Evolutionary conservation across 2,797 vertebrate species (phyloP), one percentile per base, ranked within the genome.

Genomic region (Catharus ustulatus): DNA sequence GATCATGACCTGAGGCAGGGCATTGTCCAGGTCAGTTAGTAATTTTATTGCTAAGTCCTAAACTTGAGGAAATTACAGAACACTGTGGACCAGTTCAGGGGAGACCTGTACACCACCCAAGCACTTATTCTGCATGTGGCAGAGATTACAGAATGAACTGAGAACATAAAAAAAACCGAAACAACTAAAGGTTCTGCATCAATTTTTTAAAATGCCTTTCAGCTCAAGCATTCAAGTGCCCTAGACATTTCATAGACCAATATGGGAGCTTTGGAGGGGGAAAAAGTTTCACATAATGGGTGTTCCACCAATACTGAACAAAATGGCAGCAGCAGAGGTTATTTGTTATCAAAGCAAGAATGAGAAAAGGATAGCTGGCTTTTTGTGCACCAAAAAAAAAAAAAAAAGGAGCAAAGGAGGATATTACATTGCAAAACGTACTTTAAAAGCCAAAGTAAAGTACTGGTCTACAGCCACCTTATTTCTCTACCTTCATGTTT

Each of bases 281-380:
- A 10, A 42, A 7, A 42, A 7, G 4, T 4, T 46, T 45, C 13
- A 4, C 36, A 15, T 3, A 10, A 4, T 3, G 19, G 16, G 9
- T 8, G 2, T 42, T 45, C 40, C 23, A 69, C 8, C 34, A 49
- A 3, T 7, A 69, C 5, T 5, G 15, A 80, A 57, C 23, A 16
- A 20, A 73, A 22, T 9, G 11, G 24, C 8, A 67, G 38, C 14
- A 15, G 22, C 2, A 51, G 49, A 73, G 12, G 29, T 54, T 84
- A 57, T 22, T 87, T 2, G 0, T 32, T 68, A 48, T 32, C n/a
- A 58, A 57, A 82, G 57, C 3, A 45, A 32, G 3, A 75, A 43
- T 19, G 7, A 84, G 57, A 42, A 62, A 84, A 66, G 20, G 12
- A 30, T 24, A 58, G 66, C 32, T 26, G 29, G 20, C 13, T 74